Evolutionary conservation across 1,140 invertebrate genomes (phyloP).

Genomic region (Hylyphantes graminicola): DNA sequence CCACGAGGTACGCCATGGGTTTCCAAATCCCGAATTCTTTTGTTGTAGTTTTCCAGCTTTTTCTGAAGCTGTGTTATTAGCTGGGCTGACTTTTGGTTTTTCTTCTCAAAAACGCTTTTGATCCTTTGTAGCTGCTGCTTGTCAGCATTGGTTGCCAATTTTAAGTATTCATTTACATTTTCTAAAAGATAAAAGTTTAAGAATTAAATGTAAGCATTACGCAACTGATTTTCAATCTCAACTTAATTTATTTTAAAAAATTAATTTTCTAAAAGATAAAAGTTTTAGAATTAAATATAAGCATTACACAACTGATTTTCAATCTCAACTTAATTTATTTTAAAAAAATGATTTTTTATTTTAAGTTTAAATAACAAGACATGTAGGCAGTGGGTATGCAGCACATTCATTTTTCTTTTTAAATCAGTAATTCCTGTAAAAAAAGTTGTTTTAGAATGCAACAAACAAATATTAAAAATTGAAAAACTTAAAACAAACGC

Average conservation of each 20-base stretch:
- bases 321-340: background rate
- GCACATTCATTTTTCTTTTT: no score
- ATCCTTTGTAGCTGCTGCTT: constrained; percentile 91
- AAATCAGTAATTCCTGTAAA: no score
- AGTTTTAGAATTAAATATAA: background rate
- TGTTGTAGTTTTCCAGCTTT: constrained; percentile 87
- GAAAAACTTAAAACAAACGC: no score
- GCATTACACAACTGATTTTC: background rate
- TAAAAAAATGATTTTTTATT: constrained; percentile 62
- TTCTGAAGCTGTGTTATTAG: constrained; percentile 91
- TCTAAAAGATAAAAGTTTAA: constrained; percentile 68
- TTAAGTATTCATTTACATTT: constrained; percentile 96
- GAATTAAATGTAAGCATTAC: background rate
- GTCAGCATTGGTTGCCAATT: constrained; percentile 91
- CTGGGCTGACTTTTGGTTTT: constrained; percentile 96
- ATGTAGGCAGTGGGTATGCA: no score
- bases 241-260: background rate
- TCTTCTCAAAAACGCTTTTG: constrained; percentile 98
- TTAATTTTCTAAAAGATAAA: constrained; percentile 62
- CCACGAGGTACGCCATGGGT: constrained; percentile 85
- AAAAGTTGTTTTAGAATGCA: no score
- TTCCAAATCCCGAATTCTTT: constrained; percentile 82
- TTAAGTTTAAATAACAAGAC: no score
- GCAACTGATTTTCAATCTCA: background rate
- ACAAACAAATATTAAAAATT: no score